These are phyloP conservation scores for Chelonia mydas DNA, from an alignment of 2,797 vertebrate species.

Conservation along the genomic window DNA sequence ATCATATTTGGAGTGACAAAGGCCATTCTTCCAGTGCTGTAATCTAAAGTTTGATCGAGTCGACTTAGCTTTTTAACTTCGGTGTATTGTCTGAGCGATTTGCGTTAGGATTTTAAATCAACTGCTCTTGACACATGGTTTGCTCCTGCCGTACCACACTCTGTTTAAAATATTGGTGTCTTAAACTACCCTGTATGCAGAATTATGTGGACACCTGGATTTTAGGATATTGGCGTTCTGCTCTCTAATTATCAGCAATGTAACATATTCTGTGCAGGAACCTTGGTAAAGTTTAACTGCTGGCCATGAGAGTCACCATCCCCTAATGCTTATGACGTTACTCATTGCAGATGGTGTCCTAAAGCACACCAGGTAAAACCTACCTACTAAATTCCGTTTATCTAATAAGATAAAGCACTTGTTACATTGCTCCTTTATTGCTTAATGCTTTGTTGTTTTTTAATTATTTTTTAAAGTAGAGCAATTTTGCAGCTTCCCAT, in stretches of 20 bases:
- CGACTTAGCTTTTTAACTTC: background rate
- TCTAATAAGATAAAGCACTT: background rate
- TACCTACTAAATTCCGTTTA: background rate
- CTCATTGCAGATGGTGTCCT: background rate
- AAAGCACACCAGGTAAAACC: background rate
- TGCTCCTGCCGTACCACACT: background rate
- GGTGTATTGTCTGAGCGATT: background rate
- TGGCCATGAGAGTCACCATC: background rate
- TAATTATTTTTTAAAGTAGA: background rate
- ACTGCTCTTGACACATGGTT: background rate
- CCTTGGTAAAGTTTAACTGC: background rate
- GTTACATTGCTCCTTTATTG: background rate
- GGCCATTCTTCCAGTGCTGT: background rate
- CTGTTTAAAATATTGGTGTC: background rate
- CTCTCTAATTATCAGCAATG: background rate
- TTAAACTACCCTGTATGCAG: background rate
- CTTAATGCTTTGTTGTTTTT: background rate
- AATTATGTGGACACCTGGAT: conserved; percentile 26
- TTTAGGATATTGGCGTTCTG: conserved; percentile 11
- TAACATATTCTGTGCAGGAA: conserved; percentile 1
- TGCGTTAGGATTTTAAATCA: background rate
- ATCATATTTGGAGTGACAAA: background rate
- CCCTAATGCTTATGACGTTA: background rate
- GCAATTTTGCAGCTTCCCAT: background rate
- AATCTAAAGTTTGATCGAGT: accelerated